Percentiles rank a stretch among this genome's conserved stretches.
Conservation (phyloP, 2,888 invertebrate genomes). For the Periphyllus acericola region DNA sequence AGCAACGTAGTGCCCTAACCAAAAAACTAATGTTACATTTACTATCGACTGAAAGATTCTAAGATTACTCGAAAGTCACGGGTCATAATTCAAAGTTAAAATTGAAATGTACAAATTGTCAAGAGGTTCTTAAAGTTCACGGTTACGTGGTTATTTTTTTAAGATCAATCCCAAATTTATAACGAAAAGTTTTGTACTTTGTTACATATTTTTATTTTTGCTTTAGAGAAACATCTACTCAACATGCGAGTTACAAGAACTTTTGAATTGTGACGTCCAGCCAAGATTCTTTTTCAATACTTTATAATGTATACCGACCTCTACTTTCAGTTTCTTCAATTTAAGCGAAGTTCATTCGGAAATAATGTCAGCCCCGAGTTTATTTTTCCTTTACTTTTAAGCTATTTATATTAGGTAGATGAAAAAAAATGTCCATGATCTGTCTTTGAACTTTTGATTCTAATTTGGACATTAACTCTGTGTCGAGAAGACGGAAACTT, state of each 20-base stretch:
- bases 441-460: slow-evolving; percentile 35
- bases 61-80: neutral
- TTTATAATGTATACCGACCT: slow-evolving; percentile 20
- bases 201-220: slow-evolving; percentile 47
- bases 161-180: slow-evolving; percentile 24
- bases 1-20: no score
- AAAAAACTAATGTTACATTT: no score
- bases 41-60: neutral
- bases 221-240: slow-evolving; percentile 42
- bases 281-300: slow-evolving; percentile 34
- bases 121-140: neutral
- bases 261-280: slow-evolving; percentile 51
- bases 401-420: neutral
- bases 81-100: neutral
- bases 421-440: slow-evolving; percentile 26
- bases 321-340: slow-evolving; percentile 29
- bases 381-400: slow-evolving; percentile 26
- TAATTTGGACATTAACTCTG: slow-evolving; percentile 33
- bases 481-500: slow-evolving; percentile 26
- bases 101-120: neutral
- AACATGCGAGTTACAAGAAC: slow-evolving; percentile 22
- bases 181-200: slow-evolving; percentile 43
- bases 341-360: slow-evolving; percentile 28
- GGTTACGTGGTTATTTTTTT: slow-evolving; percentile 40
- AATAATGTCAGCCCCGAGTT: slow-evolving; percentile 30